phyloP scores from a whole-genome alignment of 2,888 invertebrate genomes.

The Xanthostigma xanthostigma region DNA sequence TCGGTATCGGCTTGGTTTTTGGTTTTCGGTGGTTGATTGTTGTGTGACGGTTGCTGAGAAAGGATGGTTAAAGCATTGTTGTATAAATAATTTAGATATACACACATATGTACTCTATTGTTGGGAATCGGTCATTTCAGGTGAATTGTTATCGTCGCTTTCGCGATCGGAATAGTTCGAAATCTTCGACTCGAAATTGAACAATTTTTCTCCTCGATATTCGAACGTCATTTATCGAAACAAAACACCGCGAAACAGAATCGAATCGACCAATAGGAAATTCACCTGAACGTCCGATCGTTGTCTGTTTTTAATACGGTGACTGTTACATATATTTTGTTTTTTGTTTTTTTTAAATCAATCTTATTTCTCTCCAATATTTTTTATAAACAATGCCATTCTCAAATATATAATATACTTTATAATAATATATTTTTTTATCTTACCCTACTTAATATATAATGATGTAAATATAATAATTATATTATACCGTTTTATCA shows the following conservation, averaged over 20 bases:
- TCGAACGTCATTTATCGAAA: no score
- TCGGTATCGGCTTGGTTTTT: conserved; percentile 40
- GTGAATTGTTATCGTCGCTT: no score
- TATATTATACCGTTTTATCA: conserved; percentile 33
- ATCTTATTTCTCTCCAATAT: conserved; percentile 50
- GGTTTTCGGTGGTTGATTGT: conserved; percentile 33
- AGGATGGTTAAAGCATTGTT: conserved; percentile 25
- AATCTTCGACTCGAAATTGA: no score
- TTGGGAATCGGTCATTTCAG: no score
- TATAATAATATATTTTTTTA: conserved; percentile 18
- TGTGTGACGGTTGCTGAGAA: conserved; percentile 30
- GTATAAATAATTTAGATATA: conserved; percentile 6
- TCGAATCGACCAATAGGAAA: not conserved
- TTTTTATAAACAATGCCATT: conserved; percentile 18
- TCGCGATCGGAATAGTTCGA: no score
- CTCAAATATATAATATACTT: conserved; percentile 35
- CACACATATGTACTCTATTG: no score
- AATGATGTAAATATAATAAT: conserved; percentile 39
- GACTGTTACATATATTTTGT: conserved; percentile 11
- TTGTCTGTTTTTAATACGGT: conserved; percentile 2
- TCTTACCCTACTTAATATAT: conserved; percentile 31
- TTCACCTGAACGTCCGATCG: not conserved
- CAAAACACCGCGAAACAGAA: no score
- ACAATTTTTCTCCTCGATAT: no score
- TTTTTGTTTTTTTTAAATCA: conserved; percentile 27